phyloP scores from a whole-genome alignment of 2,113 vertebrate species.

The Spea bombifrons region DNA sequence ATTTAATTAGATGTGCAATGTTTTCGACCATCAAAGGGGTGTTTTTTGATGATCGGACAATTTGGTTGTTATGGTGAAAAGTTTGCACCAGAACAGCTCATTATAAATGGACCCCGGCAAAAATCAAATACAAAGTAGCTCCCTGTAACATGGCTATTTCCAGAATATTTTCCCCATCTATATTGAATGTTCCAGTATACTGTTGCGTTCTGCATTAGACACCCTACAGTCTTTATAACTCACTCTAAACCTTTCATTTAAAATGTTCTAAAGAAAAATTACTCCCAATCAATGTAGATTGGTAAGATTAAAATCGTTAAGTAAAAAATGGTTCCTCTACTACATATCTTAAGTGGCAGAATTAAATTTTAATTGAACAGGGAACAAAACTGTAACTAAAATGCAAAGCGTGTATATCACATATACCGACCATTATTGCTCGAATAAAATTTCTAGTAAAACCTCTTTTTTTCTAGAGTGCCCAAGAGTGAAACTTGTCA shows the following conservation, averaged over 20 bases:
- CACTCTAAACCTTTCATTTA: neutral
- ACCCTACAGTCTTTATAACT: too few species aligned
- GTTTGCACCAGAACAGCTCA: too few species aligned
- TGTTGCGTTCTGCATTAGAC: too few species aligned
- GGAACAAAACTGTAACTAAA: constrained; percentile 15
- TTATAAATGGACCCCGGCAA: too few species aligned
- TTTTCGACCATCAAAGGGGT: too few species aligned
- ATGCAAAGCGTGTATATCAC: constrained; percentile 33
- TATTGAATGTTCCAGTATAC: too few species aligned
- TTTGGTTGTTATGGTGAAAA: too few species aligned
- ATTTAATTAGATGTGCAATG: too few species aligned
- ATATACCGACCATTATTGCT: constrained; percentile 37
- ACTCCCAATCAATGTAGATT: constrained; percentile 5
- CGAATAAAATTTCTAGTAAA: constrained; percentile 14
- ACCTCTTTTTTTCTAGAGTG: constrained; percentile 14
- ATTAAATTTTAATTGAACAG: constrained; percentile 28
- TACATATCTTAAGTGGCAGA: constrained; percentile 24
- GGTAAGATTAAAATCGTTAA: constrained; percentile 17
- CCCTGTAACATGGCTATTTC: too few species aligned
- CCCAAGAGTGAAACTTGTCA: constrained; percentile 40
- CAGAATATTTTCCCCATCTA: too few species aligned
- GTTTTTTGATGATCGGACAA: too few species aligned
- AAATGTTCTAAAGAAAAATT: neutral
- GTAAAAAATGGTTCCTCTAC: constrained; percentile 22
- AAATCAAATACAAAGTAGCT: too few species aligned